These are phyloP conservation scores for Paedocypris sp. DNA, from an alignment of 2,113 vertebrate species.

Conservation along the genomic window DNA sequence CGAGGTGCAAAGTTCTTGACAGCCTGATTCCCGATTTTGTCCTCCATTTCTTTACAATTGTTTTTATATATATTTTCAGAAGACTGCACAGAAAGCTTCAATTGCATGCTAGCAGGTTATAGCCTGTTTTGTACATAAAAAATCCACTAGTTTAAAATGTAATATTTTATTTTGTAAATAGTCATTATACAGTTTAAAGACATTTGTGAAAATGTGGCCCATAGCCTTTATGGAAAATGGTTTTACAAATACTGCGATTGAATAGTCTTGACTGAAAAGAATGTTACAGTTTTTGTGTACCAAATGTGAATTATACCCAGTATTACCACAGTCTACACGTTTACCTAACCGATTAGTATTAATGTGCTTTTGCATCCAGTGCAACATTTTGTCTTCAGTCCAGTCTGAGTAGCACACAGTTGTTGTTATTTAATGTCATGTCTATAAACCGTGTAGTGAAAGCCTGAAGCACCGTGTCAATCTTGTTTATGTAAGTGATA, in stretches of 20 bases:
- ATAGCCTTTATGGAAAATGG: slow-evolving; percentile 82
- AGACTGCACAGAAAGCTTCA: slow-evolving; percentile 70
- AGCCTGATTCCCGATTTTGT: slow-evolving; percentile 35
- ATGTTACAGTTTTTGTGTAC: slow-evolving; percentile 99
- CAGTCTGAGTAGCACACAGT: slow-evolving; percentile 97
- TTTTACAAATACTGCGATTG: slow-evolving; percentile 81
- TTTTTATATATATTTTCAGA: slow-evolving; percentile 36
- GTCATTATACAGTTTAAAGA: slow-evolving; percentile 83
- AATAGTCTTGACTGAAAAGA: slow-evolving; percentile 96
- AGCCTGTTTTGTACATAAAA: slow-evolving; percentile 86
- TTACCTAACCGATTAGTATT: slow-evolving; percentile 98
- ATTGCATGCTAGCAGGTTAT: slow-evolving; percentile 74
- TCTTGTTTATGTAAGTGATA: slow-evolving; percentile 99
- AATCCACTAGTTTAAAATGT: slow-evolving; percentile 86
- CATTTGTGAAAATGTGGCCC: slow-evolving; percentile 85
- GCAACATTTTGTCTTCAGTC: slow-evolving; percentile 98
- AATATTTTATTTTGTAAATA: slow-evolving; percentile 99
- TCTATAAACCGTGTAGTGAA: slow-evolving; percentile 99
- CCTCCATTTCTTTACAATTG: background rate
- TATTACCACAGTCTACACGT: slow-evolving; percentile 99
- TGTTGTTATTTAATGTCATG: slow-evolving; percentile 99
- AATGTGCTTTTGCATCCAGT: slow-evolving; percentile 99
- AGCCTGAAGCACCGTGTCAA: slow-evolving; percentile 98
- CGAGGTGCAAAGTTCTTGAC: slow-evolving; percentile 62
- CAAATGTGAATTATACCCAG: slow-evolving; percentile 99